phyloP scores from a whole-genome alignment of 2,797 vertebrate species.

The Morus bassanus region DNA sequence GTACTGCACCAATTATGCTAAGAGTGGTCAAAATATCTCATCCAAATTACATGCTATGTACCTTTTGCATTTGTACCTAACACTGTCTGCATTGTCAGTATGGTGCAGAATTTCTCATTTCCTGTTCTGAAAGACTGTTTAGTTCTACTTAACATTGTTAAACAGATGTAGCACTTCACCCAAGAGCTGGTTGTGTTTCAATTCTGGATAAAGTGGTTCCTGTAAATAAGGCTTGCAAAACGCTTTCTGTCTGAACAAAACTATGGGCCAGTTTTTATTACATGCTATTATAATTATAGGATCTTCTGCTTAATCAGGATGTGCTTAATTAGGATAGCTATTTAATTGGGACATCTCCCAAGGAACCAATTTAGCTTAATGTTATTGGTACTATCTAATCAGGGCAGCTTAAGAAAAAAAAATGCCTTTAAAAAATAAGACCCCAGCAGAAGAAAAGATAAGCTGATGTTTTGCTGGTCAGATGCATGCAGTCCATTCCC shows the following conservation, averaged over 20 bases:
- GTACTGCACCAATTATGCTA: neutral
- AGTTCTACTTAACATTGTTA: neutral
- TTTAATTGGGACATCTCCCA: slow-evolving; percentile 69
- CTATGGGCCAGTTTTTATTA: slow-evolving; percentile 54
- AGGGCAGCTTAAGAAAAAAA: slow-evolving; percentile 45
- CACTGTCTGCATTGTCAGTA: neutral
- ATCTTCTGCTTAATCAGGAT: slow-evolving; percentile 67
- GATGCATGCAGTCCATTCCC: neutral
- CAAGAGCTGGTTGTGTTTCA: slow-evolving; percentile 9
- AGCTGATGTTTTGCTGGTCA: neutral
- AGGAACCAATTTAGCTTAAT: slow-evolving; percentile 58
- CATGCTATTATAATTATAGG: slow-evolving; percentile 61
- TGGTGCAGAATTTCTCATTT: neutral
- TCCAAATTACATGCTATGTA: neutral
- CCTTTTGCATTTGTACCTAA: neutral
- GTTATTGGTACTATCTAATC: slow-evolving; percentile 55
- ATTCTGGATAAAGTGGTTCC: slow-evolving; percentile 8
- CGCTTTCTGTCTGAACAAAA: slow-evolving; percentile 19
- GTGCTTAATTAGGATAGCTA: slow-evolving; percentile 64
- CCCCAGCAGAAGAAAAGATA: neutral
- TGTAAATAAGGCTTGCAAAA: slow-evolving; percentile 58
- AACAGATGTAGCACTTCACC: slow-evolving; percentile 12
- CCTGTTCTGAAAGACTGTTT: neutral
- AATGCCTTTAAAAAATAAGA: neutral
- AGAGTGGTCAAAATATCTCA: neutral